Conservation (phyloP, 2,888 invertebrate species). For the Anoplius nigerrimus region DNA sequence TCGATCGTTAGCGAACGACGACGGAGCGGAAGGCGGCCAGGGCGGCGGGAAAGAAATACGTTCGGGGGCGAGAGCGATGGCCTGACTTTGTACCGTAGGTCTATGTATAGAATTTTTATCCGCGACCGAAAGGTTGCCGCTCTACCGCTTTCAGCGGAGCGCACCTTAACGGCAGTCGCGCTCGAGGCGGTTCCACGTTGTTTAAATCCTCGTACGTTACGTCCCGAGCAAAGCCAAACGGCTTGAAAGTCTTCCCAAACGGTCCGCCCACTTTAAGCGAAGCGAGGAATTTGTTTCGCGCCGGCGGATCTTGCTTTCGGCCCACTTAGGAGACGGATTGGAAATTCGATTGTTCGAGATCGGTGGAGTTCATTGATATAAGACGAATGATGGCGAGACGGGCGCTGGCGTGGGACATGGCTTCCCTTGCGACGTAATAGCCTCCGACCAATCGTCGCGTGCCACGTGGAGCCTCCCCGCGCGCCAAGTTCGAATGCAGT, state of each 20-base stretch:
- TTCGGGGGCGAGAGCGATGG: not conserved
- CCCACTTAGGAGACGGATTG: not conserved
- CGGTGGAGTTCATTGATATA: too few species aligned
- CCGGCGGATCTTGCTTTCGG: constrained; percentile 9
- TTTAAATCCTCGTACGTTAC: constrained; percentile 28
- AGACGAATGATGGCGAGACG: too few species aligned
- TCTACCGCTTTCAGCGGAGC: constrained; percentile 24
- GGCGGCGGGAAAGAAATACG: not conserved
- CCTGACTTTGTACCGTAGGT: not conserved
- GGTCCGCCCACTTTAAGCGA: constrained; percentile 33
- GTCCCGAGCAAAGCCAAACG: constrained; percentile 39
- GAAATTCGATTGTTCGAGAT: too few species aligned
- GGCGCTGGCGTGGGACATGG: too few species aligned
- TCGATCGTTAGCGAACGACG: too few species aligned
- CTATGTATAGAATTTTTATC: constrained; percentile 22
- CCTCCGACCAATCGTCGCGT: too few species aligned
- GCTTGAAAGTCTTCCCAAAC: constrained; percentile 47
- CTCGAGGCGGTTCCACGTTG: constrained; percentile 41
- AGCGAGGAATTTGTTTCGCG: constrained; percentile 42
- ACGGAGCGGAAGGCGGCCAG: too few species aligned
- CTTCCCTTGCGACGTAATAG: too few species aligned
- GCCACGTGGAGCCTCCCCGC: too few species aligned
- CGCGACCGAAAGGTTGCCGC: constrained; percentile 18
- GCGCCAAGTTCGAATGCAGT: too few species aligned
- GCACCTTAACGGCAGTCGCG: constrained; percentile 11